Base-by-base conservation (phyloP, 2,888 invertebrate genomes). In the Seira sanloemensis region DNA sequence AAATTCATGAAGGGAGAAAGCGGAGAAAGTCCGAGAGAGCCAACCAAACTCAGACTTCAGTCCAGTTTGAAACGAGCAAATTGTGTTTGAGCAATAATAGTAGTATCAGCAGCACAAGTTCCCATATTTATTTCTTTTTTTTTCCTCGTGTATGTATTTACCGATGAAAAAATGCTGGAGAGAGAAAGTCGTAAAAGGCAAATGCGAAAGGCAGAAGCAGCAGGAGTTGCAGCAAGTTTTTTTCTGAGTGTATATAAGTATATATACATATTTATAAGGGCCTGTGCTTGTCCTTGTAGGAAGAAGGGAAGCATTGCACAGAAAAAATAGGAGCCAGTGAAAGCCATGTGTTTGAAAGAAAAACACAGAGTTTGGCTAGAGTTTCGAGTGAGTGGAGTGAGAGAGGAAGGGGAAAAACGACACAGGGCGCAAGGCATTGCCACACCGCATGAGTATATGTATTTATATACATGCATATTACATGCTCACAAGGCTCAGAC, bases 391-490 rank as follows among this genome's bases (percentile, higher is more conserved):
- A n/a, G n/a, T n/a, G n/a, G n/a, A n/a, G n/a, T n/a, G n/a, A n/a
- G n/a, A n/a, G n/a, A 76, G 71, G 19, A 66, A 77, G 19, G 24
- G 21, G 68, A 27, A 68, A 23, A 68, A 78, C 69, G 50, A 25
- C 58, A 72, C 62, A 82, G 27, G 72, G 82, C 82, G 77, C 82
- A 82, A 82, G 82, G 82, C 82, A 82, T 72, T 75, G 75, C 75
- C 66, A 71, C 76, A 72, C 24, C 62, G 21, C 50, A 26, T 0
- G 25, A 18, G 54, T 73, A 7, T n/a, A 37, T 37, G n/a, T n/a
- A n/a, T n/a, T n/a, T n/a, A n/a, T n/a, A n/a, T n/a, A n/a, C n/a
- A n/a, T n/a, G n/a, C n/a, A n/a, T n/a, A n/a, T n/a, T n/a, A n/a
- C n/a, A n/a, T n/a, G n/a, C n/a, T n/a, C n/a, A n/a, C n/a, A n/a